Conservation (phyloP, 2,113 vertebrate species). For the Cavia aperea region DNA sequence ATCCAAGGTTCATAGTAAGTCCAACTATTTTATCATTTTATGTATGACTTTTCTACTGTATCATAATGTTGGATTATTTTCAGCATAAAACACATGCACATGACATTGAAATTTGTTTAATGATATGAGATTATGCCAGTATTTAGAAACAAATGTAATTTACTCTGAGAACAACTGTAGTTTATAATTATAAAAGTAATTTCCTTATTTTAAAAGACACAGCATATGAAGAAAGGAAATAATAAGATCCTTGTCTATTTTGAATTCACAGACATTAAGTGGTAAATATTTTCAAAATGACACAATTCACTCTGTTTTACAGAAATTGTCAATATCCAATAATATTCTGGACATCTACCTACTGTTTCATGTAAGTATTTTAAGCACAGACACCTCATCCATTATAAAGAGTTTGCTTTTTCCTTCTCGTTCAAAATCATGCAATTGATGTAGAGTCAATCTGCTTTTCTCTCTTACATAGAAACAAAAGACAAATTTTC, state of each 20-base stretch:
- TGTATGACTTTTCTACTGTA: not conserved
- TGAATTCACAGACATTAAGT: not conserved
- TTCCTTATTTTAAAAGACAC: not conserved
- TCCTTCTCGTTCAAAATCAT: conserved; percentile 38
- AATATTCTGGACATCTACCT: not conserved
- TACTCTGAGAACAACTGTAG: not conserved
- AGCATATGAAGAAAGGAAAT: not conserved
- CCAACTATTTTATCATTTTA: not conserved
- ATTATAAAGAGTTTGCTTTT: not conserved
- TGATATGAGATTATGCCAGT: not conserved
- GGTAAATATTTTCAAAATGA: not conserved
- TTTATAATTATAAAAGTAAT: not conserved
- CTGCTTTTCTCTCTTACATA: conserved; percentile 35
- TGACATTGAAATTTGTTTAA: not conserved
- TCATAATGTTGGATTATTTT: not conserved
- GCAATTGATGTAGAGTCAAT: conserved; percentile 27
- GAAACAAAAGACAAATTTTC: conserved; percentile 23
- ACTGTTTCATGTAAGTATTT: not conserved
- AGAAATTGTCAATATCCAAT: conserved; percentile 5
- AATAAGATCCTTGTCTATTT: not conserved
- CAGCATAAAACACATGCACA: not conserved
- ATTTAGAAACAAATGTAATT: not conserved
- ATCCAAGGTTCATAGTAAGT: not conserved
- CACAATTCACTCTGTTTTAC: not conserved
- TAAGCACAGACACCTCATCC: conserved; percentile 13